These are phyloP conservation scores for Ctenomys sociabilis DNA, from an alignment of 2,113 vertebrate genomes.

Conservation along the genomic window DNA sequence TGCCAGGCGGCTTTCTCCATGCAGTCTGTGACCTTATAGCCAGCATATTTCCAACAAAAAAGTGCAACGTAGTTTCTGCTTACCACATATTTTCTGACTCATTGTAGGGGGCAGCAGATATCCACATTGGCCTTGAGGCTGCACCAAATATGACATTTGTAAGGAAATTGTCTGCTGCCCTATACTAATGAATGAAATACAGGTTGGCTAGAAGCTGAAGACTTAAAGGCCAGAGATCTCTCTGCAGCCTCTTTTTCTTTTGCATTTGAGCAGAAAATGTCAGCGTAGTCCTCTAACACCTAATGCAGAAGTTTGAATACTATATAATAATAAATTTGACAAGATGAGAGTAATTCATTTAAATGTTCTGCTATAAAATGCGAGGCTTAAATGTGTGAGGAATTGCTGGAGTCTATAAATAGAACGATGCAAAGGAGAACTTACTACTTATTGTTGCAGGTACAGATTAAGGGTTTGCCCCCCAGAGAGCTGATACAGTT, in stretches of 20 bases:
- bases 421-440: constrained; percentile 50
- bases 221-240: constrained; percentile 67
- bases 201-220: constrained; percentile 71
- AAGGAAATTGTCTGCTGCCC: constrained; percentile 54
- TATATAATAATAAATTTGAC: constrained; percentile 45
- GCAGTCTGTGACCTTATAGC: not conserved
- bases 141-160: constrained; percentile 63
- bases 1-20: not conserved
- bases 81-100: not conserved
- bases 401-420: constrained; percentile 60
- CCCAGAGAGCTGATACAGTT: constrained; percentile 47
- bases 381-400: constrained; percentile 28
- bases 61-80: not conserved
- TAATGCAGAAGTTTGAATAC: not conserved
- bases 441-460: constrained; percentile 35
- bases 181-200: constrained; percentile 55
- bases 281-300: not conserved
- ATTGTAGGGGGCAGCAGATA: not conserved
- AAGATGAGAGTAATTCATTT: constrained; percentile 56
- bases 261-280: constrained; percentile 27
- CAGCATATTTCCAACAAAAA: not conserved
- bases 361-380: not conserved
- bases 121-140: constrained; percentile 3
- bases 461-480: constrained; percentile 39
- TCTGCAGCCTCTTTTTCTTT: not conserved